These are phyloP conservation scores for Neuroterus valhalla DNA, from an alignment of 1,140 invertebrate genomes.

Conservation along the genomic window DNA sequence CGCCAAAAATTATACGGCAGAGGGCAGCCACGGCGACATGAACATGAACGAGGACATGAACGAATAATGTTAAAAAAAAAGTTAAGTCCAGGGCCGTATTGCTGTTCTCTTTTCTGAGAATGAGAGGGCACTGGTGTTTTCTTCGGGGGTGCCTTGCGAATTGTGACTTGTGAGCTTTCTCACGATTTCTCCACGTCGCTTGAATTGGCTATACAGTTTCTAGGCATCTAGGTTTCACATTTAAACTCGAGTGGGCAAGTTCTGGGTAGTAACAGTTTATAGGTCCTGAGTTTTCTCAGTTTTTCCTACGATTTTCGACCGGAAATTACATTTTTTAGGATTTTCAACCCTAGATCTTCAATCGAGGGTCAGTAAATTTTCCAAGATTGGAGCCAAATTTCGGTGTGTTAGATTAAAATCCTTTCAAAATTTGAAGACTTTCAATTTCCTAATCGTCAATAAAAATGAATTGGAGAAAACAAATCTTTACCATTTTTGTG, in stretches of 20 bases:
- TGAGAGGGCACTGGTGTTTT: conserved; percentile 13
- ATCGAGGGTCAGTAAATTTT: not conserved
- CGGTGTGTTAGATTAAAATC: too few species aligned
- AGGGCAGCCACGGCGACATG: conserved; percentile 60
- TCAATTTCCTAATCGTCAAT: too few species aligned
- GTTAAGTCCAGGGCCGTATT: conserved; percentile 61
- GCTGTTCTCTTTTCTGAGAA: conserved; percentile 9
- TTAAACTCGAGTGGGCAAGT: not conserved
- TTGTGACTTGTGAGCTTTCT: conserved; percentile 36
- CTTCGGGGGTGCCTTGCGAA: conserved; percentile 28
- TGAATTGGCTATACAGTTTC: not conserved
- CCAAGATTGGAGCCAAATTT: too few species aligned
- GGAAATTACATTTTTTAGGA: not conserved
- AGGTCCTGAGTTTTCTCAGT: not conserved
- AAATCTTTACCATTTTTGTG: too few species aligned
- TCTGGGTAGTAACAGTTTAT: conserved; percentile 6
- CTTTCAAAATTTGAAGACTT: too few species aligned
- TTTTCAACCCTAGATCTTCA: not conserved
- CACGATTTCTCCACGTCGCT: conserved; percentile 43
- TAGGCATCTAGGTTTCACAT: not conserved
- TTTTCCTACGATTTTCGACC: not conserved
- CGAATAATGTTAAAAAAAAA: conserved; percentile 64
- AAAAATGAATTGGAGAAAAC: too few species aligned
- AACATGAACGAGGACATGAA: conserved; percentile 52
- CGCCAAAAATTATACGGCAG: conserved; percentile 68